These are phyloP conservation scores for Dioctria rufipes DNA, from an alignment of 2,888 invertebrate genomes.

Conservation along the genomic window DNA sequence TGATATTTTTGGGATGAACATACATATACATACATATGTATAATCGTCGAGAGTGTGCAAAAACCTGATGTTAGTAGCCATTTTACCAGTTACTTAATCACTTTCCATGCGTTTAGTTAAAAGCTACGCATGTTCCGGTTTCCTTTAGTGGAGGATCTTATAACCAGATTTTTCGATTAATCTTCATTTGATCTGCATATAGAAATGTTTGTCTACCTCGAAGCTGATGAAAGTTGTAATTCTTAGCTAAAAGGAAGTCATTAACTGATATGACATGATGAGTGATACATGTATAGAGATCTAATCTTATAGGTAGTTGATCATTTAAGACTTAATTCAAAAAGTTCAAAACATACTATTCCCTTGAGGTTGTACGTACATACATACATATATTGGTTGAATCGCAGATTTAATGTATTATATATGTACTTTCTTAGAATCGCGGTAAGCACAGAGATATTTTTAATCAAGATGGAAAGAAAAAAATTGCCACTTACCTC, in stretches of 20 bases:
- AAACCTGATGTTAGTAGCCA: conserved; percentile 16
- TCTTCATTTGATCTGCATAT: neutral
- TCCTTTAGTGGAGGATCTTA: neutral
- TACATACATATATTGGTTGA: neutral
- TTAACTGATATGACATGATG: conserved; percentile 19
- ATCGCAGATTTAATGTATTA: neutral
- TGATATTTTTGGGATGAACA: neutral
- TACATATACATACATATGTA: no score
- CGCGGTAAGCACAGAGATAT: conserved; percentile 3
- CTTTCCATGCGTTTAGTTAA: neutral
- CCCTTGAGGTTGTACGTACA: neutral
- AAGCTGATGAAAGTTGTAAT: neutral
- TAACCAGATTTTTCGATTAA: neutral
- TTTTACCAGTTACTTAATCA: conserved; percentile 27
- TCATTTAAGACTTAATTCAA: neutral
- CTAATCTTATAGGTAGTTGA: neutral
- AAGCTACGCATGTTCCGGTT: conserved; percentile 4
- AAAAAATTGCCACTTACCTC: conserved; percentile 77
- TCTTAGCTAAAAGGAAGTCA: neutral
- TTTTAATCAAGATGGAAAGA: conserved; percentile 45
- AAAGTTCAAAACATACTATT: neutral
- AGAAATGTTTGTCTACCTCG: neutral
- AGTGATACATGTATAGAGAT: neutral
- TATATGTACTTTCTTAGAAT: neutral
- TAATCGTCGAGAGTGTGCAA: neutral